phyloP scores from a whole-genome alignment of 2,888 invertebrate genomes.

The Boloria euphrosyne region DNA sequence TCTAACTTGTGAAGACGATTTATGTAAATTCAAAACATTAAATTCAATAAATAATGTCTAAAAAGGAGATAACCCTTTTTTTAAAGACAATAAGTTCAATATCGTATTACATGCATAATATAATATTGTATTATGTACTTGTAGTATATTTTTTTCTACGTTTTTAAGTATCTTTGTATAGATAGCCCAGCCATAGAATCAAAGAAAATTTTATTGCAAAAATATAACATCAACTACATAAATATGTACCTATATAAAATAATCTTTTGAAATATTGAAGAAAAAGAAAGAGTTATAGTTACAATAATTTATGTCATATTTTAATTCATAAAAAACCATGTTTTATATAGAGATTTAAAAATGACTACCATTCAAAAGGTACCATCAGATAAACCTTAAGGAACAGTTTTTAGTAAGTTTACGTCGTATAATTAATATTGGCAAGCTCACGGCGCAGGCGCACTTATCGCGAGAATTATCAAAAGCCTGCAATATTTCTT shows the following conservation, averaged over 20 bases:
- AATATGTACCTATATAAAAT: too few species aligned
- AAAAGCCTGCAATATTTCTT: constrained; percentile 76
- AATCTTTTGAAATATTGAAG: neutral
- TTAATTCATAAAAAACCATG: constrained; percentile 9
- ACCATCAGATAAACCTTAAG: constrained; percentile 41
- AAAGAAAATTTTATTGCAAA: too few species aligned
- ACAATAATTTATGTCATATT: constrained; percentile 1
- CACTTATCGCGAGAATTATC: constrained; percentile 70
- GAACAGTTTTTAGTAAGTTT: constrained; percentile 39
- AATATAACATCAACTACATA: too few species aligned
- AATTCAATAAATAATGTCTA: neutral
- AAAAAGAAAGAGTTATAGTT: neutral
- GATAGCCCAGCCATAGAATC: too few species aligned
- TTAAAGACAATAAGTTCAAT: too few species aligned
- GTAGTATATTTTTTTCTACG: too few species aligned
- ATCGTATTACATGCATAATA: too few species aligned
- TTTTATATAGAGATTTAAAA: constrained; percentile 39
- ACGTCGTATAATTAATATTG: constrained; percentile 64
- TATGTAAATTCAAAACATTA: constrained; percentile 29
- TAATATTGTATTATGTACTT: too few species aligned
- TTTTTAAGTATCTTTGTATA: too few species aligned
- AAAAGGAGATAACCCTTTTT: too few species aligned
- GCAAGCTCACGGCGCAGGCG: constrained; percentile 52
- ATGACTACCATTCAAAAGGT: constrained; percentile 35
- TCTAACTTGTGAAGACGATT: constrained; percentile 5